Evolutionary conservation across 2,888 invertebrate genomes (phyloP).

Genomic region (Tortricodes alternella): DNA sequence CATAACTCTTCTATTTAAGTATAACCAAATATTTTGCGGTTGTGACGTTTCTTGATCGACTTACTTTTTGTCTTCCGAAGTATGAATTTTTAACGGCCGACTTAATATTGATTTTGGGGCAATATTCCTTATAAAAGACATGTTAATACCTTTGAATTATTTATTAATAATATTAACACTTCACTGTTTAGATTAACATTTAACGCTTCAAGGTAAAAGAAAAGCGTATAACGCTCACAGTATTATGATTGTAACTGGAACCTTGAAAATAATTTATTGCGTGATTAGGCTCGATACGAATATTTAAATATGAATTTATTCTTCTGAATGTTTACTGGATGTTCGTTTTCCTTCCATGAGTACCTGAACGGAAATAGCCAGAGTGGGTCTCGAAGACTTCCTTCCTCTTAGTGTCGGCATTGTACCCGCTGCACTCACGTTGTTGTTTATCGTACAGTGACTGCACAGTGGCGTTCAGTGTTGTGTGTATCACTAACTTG

Average conservation of each 20-base stretch:
- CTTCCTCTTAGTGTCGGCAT: conserved; percentile 35
- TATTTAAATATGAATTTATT: conserved; percentile 37
- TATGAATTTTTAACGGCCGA: conserved; percentile 47
- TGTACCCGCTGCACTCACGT: neutral
- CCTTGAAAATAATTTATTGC: conserved; percentile 32
- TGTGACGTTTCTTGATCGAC: conserved; percentile 68
- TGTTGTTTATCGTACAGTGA: neutral
- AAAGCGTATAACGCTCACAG: conserved; percentile 55
- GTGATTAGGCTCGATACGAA: conserved; percentile 36
- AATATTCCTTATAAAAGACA: conserved; percentile 80
- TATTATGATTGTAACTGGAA: conserved; percentile 50
- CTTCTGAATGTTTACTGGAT: conserved; percentile 34
- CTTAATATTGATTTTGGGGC: conserved; percentile 64
- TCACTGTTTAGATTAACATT: conserved; percentile 50
- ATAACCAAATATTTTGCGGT: conserved; percentile 63
- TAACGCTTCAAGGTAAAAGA: conserved; percentile 37
- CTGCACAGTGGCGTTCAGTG: conserved; percentile 36
- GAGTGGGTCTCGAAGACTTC: conserved; percentile 41
- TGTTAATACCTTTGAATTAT: conserved; percentile 58
- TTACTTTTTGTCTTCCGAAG: conserved; percentile 71
- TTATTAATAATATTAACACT: conserved; percentile 56
- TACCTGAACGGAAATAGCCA: conserved; percentile 62
- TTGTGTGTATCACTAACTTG: conserved; percentile 63
- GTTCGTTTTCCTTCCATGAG: conserved; percentile 63
- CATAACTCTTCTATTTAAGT: conserved; percentile 46